Conservation (phyloP, 2,113 vertebrate genomes). For the Perognathus longimembris region DNA sequence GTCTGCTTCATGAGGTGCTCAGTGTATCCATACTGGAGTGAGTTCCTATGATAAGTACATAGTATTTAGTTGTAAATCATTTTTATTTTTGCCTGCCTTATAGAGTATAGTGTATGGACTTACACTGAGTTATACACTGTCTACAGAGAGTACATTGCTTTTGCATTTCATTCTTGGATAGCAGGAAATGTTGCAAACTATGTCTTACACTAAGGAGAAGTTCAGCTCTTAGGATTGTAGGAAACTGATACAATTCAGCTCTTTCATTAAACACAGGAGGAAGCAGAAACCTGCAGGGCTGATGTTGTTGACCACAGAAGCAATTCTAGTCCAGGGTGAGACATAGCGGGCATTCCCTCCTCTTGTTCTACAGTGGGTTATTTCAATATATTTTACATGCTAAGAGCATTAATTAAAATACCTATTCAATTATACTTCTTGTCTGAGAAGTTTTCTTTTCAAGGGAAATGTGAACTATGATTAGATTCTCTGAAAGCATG, state of each 20-base stretch:
- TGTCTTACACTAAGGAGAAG: neutral
- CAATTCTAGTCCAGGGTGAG: neutral
- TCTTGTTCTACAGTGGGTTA: neutral
- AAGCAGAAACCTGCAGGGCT: neutral
- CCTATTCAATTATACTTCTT: neutral
- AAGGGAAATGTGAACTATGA: constrained; percentile 13
- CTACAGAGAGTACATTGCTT: neutral
- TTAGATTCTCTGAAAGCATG: neutral
- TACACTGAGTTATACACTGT: neutral
- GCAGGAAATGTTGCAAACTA: neutral
- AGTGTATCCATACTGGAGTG: neutral
- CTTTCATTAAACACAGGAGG: neutral
- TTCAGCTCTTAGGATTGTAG: neutral
- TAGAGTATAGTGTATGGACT: neutral
- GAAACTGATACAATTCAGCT: neutral
- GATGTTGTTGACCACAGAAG: neutral
- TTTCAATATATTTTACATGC: neutral
- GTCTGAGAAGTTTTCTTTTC: constrained; percentile 25
- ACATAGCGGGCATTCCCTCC: neutral
- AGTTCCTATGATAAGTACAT: neutral
- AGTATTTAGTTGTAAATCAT: neutral
- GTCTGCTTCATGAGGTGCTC: neutral
- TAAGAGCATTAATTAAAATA: neutral
- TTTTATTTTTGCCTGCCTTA: neutral
- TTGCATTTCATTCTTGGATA: neutral